phyloP scores from a whole-genome alignment of 2,797 vertebrate species.

The Pteropus rufus region DNA sequence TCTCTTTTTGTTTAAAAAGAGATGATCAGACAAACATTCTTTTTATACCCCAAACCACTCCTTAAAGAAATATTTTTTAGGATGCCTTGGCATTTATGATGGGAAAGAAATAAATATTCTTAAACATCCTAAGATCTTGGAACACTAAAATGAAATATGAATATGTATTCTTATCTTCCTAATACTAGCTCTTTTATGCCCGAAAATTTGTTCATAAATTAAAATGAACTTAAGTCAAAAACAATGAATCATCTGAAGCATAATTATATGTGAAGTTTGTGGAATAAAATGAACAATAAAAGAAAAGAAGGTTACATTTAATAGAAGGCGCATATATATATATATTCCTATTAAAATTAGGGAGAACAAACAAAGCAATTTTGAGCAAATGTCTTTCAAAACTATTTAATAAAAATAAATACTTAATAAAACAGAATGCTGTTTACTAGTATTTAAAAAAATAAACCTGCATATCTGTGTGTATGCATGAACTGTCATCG shows the following conservation, averaged over 20 bases:
- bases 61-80: conserved; percentile 26
- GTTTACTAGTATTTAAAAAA: background rate
- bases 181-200: conserved; percentile 21
- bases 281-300: conserved; percentile 41
- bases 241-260: conserved; percentile 36
- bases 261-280: conserved; percentile 58
- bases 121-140: background rate
- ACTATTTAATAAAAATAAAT: conserved; percentile 43
- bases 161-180: conserved; percentile 19
- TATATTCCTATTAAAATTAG: conserved; percentile 20
- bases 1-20: conserved; percentile 50
- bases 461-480: background rate
- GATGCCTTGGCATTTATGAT: conserved; percentile 46
- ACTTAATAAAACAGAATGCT: background rate
- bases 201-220: conserved; percentile 17
- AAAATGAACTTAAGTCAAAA: conserved; percentile 49
- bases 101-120: conserved; percentile 50
- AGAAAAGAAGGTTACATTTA: conserved; percentile 45
- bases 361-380: conserved; percentile 44
- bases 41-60: conserved; percentile 43
- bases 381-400: conserved; percentile 22
- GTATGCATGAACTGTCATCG: background rate
- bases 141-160: conserved; percentile 34
- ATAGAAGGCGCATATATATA: background rate
- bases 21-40: conserved; percentile 47